Evolutionary conservation across 2,888 invertebrate species (phyloP), one percentile per base, ranked within the genome.

Genomic region (Sipunculus nudus): DNA sequence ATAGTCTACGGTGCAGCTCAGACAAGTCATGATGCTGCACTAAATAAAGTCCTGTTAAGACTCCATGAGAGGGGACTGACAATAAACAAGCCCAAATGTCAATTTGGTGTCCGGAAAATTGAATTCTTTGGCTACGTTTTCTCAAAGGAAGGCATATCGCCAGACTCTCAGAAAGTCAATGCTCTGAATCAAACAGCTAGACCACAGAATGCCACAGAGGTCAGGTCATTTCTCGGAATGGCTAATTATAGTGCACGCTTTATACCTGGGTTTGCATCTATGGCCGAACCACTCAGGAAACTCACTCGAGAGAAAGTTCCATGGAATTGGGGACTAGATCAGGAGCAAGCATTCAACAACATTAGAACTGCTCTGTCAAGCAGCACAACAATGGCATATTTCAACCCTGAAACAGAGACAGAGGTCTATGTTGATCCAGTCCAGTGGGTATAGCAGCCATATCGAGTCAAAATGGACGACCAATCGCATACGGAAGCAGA

Each of bases 361-460:
- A 46, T 71, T 53, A 59, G 5, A n/a, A 19, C 31, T 5, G 6
- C 1, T 25, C 19, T 39, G n/a, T 5, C n/a, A 50, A 49, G 26
- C 13, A 10, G 16, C n/a, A 6, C 16, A 5, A 62, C 63, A 8
- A 65, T 70, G 53, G 46, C 65, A 13, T 69, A 68, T 38, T 72
- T 50, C 29, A 59, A 70, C 25, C 57, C 63, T 16, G 31, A 54
- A 25, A 49, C 60, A 32, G 13, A 52, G 41, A 63, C 48, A n/a
- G 60, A 62, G 16, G 41, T 74, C 3, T 38, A 57, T 8, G 65
- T 63, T 1, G 71, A 74, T 61, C 67, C 10, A 67, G 64, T 39
- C 70, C 70, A 6, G 62, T 68, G 2, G 72, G 72, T 3, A 28
- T 73, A 16, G 68, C 67, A 2, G 71, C 70, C 8, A 63, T 73